Conservation (phyloP, 1,140 invertebrate genomes). For the Laupala kohalensis region DNA sequence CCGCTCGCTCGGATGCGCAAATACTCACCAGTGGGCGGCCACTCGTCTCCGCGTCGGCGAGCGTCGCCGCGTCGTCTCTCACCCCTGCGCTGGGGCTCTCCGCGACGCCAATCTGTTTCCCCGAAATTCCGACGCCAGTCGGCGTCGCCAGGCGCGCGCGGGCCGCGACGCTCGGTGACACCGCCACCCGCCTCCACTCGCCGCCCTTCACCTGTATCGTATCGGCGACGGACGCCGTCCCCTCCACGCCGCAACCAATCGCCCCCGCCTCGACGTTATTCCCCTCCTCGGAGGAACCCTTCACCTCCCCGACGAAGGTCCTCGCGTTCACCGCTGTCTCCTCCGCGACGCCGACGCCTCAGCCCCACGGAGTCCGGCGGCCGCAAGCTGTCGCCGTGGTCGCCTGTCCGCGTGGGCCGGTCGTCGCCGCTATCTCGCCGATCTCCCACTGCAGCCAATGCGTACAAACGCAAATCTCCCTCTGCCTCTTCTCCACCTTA, state of each 20-base stretch:
- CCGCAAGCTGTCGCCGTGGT: not conserved
- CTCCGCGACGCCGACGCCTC: not conserved
- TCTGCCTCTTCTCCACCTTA: constrained; percentile 23
- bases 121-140: not conserved
- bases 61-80: too few relatives aligned
- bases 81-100: not conserved
- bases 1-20: not conserved
- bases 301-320: not conserved
- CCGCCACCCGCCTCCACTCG: not conserved
- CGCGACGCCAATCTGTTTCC: too few relatives aligned
- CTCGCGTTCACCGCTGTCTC: not conserved
- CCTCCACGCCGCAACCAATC: constrained; percentile 1
- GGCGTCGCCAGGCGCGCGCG: not conserved
- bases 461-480: not conserved
- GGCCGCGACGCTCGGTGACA: not conserved
- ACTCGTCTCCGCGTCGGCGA: not conserved
- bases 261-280: not conserved
- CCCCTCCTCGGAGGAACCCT: not conserved
- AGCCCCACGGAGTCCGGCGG: not conserved
- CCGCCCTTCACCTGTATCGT: too few relatives aligned
- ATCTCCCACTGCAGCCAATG: not conserved
- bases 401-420: constrained; percentile 18
- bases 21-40: not conserved
- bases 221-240: not conserved
- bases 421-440: constrained; percentile 18